Evolutionary conservation across 2,113 vertebrate genomes (phyloP).

Genomic region (Ammodytes dubius): DNA sequence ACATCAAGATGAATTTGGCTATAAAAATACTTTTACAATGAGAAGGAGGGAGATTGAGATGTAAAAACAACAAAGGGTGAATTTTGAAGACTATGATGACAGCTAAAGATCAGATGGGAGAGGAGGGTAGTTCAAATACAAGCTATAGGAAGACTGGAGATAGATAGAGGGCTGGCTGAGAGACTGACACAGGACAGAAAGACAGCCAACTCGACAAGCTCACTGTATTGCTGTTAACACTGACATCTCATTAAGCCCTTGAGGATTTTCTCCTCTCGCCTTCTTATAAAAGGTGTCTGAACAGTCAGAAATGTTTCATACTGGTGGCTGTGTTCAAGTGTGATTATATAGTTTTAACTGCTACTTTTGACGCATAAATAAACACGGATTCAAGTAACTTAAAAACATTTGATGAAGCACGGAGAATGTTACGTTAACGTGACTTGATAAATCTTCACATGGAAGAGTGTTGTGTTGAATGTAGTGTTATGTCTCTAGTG

Average conservation of each 20-base stretch:
- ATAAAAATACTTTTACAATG: slow-evolving; percentile 44
- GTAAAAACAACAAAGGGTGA: slow-evolving; percentile 2
- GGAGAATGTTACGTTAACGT: not conserved
- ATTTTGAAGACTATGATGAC: slow-evolving; percentile 7
- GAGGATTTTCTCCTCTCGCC: slow-evolving; percentile 47
- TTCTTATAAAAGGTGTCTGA: slow-evolving; percentile 38
- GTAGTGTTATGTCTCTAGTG: slow-evolving; percentile 54
- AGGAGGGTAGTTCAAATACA: not conserved
- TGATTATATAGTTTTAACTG: slow-evolving; percentile 25
- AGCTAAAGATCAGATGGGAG: not conserved
- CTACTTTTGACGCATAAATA: slow-evolving; percentile 66
- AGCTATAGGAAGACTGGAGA: slow-evolving; percentile 61
- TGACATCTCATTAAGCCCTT: slow-evolving; percentile 78
- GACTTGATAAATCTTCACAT: slow-evolving; percentile 4
- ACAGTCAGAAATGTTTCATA: slow-evolving; percentile 41
- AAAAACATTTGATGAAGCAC: slow-evolving; percentile 62
- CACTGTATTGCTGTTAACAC: slow-evolving; percentile 74
- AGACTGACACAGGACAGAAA: not conserved
- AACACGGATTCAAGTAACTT: slow-evolving; percentile 76
- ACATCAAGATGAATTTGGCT: slow-evolving; percentile 52
- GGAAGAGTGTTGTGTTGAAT: slow-evolving; percentile 32
- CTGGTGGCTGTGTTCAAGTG: not conserved
- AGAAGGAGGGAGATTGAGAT: slow-evolving; percentile 23
- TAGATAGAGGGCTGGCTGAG: slow-evolving; percentile 22
- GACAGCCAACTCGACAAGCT: slow-evolving; percentile 10